Conservation (phyloP, 1,140 invertebrate species). For the Aphis gossypii region DNA sequence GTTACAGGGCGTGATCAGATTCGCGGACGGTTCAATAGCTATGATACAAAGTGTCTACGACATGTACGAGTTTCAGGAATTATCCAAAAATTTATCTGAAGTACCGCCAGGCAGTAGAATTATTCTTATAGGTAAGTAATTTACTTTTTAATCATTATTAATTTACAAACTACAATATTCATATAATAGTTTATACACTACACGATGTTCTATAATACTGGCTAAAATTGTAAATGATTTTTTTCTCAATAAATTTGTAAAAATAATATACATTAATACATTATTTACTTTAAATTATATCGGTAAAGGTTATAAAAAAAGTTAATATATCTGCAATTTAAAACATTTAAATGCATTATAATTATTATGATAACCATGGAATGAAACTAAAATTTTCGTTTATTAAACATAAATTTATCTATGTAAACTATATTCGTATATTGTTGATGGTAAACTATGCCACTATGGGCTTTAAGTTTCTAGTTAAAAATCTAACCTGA, state of each 20-base stretch:
- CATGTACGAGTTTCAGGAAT: conserved; percentile 59
- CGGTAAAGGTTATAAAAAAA: no score
- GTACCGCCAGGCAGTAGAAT: conserved; percentile 58
- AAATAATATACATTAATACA: background rate
- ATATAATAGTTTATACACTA: no score
- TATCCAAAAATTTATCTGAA: background rate
- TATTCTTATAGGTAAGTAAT: conserved; percentile 60
- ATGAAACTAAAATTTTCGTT: no score
- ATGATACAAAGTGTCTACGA: conserved; percentile 61
- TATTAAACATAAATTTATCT: background rate
- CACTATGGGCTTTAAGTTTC: background rate
- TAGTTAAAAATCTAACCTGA: background rate
- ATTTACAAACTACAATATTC: no score
- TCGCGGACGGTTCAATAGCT: conserved; percentile 47
- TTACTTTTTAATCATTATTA: background rate
- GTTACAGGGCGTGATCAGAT: conserved; percentile 60
- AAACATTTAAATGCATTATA: no score
- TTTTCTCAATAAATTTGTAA: background rate
- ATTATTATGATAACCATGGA: no score
- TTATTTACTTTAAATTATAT: no score
- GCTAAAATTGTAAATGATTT: background rate
- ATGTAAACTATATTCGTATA: background rate
- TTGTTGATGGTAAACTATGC: background rate
- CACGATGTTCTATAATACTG: background rate
- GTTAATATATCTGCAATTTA: no score